These are phyloP conservation scores for Sciaenops ocellatus DNA, from an alignment of 2,797 vertebrate genomes.

Conservation along the genomic window DNA sequence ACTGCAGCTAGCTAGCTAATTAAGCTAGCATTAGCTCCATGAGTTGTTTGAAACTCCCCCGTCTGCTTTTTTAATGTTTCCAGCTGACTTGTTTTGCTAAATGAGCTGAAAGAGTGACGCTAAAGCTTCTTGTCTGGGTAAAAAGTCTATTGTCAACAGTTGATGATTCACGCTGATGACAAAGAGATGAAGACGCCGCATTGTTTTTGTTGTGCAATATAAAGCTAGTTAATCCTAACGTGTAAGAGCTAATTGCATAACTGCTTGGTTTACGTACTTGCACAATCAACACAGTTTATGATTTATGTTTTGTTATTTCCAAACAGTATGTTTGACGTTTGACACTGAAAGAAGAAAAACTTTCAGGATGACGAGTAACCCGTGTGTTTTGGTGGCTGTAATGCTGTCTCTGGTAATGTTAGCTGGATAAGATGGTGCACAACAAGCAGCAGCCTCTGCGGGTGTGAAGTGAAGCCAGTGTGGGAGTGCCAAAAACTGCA, in stretches of 20 bases:
- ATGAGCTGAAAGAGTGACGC: no score
- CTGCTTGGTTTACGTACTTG: neutral
- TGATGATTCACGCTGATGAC: neutral
- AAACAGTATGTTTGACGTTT: neutral
- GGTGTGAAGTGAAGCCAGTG: no score
- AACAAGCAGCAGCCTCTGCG: no score
- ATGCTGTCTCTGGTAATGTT: neutral
- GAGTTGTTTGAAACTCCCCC: neutral
- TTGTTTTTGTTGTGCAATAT: neutral
- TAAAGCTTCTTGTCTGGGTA: no score
- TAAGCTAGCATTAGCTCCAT: neutral
- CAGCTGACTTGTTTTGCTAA: neutral
- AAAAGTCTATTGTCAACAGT: neutral
- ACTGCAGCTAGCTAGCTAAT: no score
- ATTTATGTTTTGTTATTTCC: neutral
- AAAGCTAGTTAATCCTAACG: neutral
- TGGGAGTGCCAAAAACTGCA: no score
- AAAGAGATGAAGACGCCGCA: neutral
- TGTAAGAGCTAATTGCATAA: neutral
- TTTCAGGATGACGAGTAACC: neutral
- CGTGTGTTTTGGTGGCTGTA: neutral
- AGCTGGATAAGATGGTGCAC: no score
- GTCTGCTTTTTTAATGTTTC: neutral
- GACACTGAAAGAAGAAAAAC: neutral
- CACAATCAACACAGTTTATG: neutral